A percentile compares a stretch with the other conserved stretches of the same genome.
phyloP scores from a whole-genome alignment of 1,140 invertebrate species.

The Chironomus tepperi region DNA sequence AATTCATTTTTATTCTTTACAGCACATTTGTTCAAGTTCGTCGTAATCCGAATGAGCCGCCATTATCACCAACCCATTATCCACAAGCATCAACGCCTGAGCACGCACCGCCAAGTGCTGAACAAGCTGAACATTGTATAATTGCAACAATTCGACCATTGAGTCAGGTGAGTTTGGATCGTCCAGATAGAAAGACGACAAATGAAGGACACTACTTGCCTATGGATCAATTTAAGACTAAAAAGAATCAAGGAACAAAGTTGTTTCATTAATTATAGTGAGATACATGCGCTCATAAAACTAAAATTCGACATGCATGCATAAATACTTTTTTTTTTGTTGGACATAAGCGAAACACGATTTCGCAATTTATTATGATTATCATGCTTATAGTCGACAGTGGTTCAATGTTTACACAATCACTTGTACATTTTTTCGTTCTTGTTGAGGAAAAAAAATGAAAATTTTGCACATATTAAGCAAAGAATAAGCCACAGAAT shows the following conservation, averaged over 20 bases:
- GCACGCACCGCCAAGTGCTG: slow-evolving; percentile 86
- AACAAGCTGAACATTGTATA: slow-evolving; percentile 80
- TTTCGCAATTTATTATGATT: slow-evolving; percentile 10
- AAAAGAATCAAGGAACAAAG: background rate
- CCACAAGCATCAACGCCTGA: slow-evolving; percentile 88
- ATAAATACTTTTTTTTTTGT: no score
- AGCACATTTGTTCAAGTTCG: background rate
- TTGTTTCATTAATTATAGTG: background rate
- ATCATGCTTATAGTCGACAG: background rate
- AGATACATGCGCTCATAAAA: background rate
- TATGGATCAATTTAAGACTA: background rate
- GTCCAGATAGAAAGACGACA: background rate
- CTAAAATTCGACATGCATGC: background rate
- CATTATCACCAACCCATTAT: slow-evolving; percentile 77
- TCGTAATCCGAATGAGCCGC: slow-evolving; percentile 36
- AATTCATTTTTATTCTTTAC: background rate
- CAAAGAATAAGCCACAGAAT: no score
- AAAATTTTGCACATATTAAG: background rate
- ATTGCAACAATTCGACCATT: slow-evolving; percentile 81
- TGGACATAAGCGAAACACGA: background rate
- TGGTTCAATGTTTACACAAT: slow-evolving; percentile 11
- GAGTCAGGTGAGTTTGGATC: slow-evolving; percentile 60
- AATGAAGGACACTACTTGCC: background rate
- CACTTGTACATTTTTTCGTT: no score
- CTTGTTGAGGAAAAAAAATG: background rate